These are phyloP conservation scores for Urechis unicinctus DNA, from an alignment of 2,888 invertebrate species.

Conservation along the genomic window DNA sequence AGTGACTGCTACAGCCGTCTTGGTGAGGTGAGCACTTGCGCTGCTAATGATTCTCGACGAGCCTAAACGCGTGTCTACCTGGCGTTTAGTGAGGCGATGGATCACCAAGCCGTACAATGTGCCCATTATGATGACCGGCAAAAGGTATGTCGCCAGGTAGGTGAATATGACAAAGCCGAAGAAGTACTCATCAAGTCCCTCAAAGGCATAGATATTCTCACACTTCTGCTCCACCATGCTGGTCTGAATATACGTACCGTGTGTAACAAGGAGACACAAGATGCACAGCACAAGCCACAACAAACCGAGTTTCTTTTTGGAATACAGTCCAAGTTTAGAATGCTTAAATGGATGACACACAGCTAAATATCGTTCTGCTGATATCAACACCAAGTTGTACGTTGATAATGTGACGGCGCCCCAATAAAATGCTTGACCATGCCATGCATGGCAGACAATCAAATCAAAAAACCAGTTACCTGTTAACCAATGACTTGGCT, in stretches of 20 bases:
- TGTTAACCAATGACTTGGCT: constrained; percentile 17
- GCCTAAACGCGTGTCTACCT: constrained; percentile 9
- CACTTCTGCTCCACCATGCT: constrained; percentile 8
- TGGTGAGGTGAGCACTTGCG: constrained; percentile 16
- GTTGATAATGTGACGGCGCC: constrained; percentile 16
- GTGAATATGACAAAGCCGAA: constrained; percentile 16
- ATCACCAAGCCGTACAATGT: constrained; percentile 12
- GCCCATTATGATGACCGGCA: constrained; percentile 16
- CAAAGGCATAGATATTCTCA: constrained; percentile 14
- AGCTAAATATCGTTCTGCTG: constrained; percentile 16
- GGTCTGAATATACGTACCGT: constrained; percentile 17
- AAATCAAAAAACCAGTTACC: constrained; percentile 13
- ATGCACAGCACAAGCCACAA: constrained; percentile 9
- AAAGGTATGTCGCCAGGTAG: constrained; percentile 15
- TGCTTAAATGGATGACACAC: constrained; percentile 11
- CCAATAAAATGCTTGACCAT: constrained; percentile 20
- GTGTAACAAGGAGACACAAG: constrained; percentile 10
- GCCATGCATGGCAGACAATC: constrained; percentile 19
- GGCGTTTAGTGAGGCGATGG: constrained; percentile 5
- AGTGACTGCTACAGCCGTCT: constrained; percentile 17
- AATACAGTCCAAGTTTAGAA: neutral
- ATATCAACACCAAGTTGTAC: constrained; percentile 17
- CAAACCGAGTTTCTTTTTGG: constrained; percentile 5
- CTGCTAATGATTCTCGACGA: constrained; percentile 12
- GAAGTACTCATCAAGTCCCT: constrained; percentile 14